Evolutionary conservation across 1,140 invertebrate genomes (phyloP).

Genomic region (Saccostrea glomerata): DNA sequence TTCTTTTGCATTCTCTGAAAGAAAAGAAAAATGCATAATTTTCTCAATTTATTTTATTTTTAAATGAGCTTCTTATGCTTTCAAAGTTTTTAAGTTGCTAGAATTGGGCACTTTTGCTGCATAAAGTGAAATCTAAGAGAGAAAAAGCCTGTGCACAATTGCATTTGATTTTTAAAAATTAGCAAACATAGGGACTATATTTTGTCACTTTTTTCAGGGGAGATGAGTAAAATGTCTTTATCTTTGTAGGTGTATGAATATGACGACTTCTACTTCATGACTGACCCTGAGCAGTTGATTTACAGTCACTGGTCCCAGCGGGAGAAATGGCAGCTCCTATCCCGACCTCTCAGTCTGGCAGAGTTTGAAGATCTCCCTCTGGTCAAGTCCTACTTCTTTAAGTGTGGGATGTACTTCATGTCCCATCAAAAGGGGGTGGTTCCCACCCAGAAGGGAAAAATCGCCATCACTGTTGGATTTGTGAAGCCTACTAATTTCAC

Average conservation of each 20-base stretch:
- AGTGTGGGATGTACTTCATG: slow-evolving; percentile 78
- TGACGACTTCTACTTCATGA: slow-evolving; percentile 80
- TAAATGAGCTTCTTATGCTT: slow-evolving; percentile 21
- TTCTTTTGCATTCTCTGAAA: neutral
- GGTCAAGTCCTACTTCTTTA: slow-evolving; percentile 80
- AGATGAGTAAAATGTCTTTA: neutral
- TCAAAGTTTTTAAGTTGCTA: slow-evolving; percentile 29
- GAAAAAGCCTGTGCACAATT: slow-evolving; percentile 3
- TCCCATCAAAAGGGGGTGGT: slow-evolving; percentile 77
- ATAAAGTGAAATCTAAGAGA: neutral
- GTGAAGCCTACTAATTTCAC: slow-evolving; percentile 77
- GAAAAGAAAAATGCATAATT: neutral
- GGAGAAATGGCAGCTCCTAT: slow-evolving; percentile 76
- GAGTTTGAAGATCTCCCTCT: slow-evolving; percentile 79
- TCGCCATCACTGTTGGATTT: slow-evolving; percentile 76
- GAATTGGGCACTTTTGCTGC: slow-evolving; percentile 1
- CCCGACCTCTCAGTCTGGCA: slow-evolving; percentile 65
- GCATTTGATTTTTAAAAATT: neutral
- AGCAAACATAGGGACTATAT: neutral
- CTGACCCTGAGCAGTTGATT: slow-evolving; percentile 78
- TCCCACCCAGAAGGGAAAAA: slow-evolving; percentile 72
- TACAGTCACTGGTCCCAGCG: slow-evolving; percentile 79
- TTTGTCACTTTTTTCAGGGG: neutral
- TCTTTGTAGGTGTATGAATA: slow-evolving; percentile 77
- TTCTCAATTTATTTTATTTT: neutral